A percentile compares a stretch with the other conserved stretches of the same genome.
Evolutionary conservation across 2,113 vertebrate species (phyloP).

Genomic region (Piprites chloris): DNA sequence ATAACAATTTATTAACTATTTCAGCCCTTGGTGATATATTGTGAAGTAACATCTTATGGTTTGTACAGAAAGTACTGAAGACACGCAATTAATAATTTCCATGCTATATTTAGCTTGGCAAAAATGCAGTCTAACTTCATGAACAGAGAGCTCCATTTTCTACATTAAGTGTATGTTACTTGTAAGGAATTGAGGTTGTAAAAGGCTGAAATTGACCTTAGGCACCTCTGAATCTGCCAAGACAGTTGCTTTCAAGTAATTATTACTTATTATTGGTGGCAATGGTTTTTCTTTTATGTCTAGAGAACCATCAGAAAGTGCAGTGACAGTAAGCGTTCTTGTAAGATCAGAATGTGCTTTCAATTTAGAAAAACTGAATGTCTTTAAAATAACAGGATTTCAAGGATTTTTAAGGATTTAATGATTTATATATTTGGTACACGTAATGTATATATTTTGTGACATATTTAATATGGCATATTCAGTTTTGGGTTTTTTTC

Average conservation of each 20-base stretch:
- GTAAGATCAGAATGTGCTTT: not conserved
- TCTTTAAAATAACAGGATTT: not conserved
- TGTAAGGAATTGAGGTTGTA: not conserved
- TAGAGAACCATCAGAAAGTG: not conserved
- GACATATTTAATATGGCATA: not conserved
- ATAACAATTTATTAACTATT: not conserved
- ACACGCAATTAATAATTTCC: accelerated
- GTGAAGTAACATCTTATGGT: not conserved
- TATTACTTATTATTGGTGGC: accelerated
- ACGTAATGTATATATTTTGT: not conserved
- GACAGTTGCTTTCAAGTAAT: not conserved
- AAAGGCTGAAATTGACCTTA: not conserved
- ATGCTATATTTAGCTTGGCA: not conserved
- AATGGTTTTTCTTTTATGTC: not conserved
- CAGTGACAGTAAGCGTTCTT: not conserved
- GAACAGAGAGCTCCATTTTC: not conserved
- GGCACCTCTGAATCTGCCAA: not conserved
- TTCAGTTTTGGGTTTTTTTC: not conserved
- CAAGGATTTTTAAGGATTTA: not conserved
- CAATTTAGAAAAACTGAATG: not conserved
- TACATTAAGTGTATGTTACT: accelerated
- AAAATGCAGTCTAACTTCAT: not conserved
- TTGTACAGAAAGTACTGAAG: not conserved
- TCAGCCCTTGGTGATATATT: not conserved
- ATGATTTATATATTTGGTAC: not conserved